Conservation (phyloP, 2,113 vertebrate genomes). For the Eulemur rufifrons region DNA sequence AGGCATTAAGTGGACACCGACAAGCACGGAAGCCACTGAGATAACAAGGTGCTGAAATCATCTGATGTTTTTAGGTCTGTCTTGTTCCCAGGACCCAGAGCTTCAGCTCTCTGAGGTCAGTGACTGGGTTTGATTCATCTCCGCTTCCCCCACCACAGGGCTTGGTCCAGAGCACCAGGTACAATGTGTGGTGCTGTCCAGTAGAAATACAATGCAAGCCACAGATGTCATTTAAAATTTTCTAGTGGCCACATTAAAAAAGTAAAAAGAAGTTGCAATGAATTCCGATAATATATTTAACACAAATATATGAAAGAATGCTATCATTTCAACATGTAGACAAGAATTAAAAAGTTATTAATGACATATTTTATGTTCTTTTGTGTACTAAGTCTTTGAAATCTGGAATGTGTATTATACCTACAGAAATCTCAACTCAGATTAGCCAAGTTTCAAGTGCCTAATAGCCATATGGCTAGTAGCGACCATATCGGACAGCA, state of each 20-base stretch:
- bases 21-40: not conserved
- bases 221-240: not conserved
- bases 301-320: not conserved
- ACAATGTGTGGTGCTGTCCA: not conserved
- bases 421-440: not conserved
- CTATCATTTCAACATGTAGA: not conserved
- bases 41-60: not conserved
- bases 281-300: not conserved
- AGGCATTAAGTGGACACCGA: not conserved
- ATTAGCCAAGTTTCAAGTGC: not conserved
- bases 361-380: conserved; percentile 2
- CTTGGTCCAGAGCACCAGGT: not conserved
- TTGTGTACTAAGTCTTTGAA: not conserved
- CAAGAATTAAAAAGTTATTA: not conserved
- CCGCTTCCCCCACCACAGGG: not conserved
- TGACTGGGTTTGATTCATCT: not conserved
- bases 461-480: not conserved
- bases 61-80: not conserved
- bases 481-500: not conserved
- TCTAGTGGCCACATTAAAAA: not conserved
- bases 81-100: not conserved
- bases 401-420: not conserved
- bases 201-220: not conserved
- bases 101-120: not conserved
- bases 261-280: not conserved